phyloP scores from a whole-genome alignment of 2,113 vertebrate species.

The Ariopsis seemanni region DNA sequence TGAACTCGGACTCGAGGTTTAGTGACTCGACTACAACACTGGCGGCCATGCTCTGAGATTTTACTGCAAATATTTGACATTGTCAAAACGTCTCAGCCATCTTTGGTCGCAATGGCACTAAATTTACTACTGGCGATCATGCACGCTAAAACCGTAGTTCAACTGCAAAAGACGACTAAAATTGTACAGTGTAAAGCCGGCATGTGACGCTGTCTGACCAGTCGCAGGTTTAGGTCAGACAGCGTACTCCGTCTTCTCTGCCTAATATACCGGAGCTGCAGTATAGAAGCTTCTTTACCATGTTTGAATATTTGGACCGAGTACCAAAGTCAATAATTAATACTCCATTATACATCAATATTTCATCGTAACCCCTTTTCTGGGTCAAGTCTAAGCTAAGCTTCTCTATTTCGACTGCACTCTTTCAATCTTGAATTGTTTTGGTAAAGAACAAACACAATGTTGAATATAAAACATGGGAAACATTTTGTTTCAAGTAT shows the following conservation, averaged over 20 bases:
- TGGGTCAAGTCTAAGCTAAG: background rate
- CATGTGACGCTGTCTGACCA: conserved; percentile 7
- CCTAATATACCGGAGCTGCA: conserved; percentile 22
- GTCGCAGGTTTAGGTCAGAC: background rate
- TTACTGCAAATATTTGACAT: background rate
- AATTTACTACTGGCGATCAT: background rate
- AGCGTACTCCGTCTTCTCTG: conserved; percentile 22
- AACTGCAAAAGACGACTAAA: background rate
- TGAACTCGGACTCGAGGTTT: too few relatives aligned
- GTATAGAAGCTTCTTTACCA: conserved; percentile 33
- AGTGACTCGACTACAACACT: too few relatives aligned
- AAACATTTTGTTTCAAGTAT: conserved; percentile 35
- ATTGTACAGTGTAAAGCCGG: conserved; percentile 9
- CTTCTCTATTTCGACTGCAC: background rate
- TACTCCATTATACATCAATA: background rate
- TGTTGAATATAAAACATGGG: background rate
- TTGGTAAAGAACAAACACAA: conserved; percentile 12
- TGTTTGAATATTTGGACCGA: conserved; percentile 29
- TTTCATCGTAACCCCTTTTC: background rate
- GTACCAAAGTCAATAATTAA: conserved; percentile 20
- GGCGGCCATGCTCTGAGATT: background rate
- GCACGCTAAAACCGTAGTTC: background rate
- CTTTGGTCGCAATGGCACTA: background rate
- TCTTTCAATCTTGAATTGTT: conserved; percentile 6
- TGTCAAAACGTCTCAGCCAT: background rate